A percentile compares a stretch with the other conserved stretches of the same genome.
Conservation (phyloP, 2,888 invertebrate species). For the Amphimallon solstitiale region DNA sequence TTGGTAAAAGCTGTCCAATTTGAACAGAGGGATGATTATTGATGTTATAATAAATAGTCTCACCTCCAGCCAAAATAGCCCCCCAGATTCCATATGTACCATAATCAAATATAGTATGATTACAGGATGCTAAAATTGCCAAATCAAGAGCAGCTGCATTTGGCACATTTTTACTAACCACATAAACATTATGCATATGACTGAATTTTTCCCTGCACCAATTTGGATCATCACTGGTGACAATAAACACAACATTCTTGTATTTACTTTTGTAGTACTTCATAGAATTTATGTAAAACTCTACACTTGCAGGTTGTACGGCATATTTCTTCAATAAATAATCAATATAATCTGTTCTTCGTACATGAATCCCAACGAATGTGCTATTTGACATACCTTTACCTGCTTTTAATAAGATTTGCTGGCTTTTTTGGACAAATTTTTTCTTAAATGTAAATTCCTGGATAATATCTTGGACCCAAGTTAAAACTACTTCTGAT, state of each 20-base stretch:
- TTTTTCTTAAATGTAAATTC: slow-evolving; percentile 67
- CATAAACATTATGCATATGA: slow-evolving; percentile 58
- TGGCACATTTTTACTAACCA: slow-evolving; percentile 58
- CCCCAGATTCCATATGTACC: slow-evolving; percentile 67
- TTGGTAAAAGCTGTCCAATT: slow-evolving; percentile 61
- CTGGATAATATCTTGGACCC: slow-evolving; percentile 68
- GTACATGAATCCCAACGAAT: slow-evolving; percentile 68
- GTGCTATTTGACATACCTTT: slow-evolving; percentile 52
- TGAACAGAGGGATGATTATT: slow-evolving; percentile 60
- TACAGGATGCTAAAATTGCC: slow-evolving; percentile 65
- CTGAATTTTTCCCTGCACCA: slow-evolving; percentile 63
- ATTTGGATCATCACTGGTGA: slow-evolving; percentile 64
- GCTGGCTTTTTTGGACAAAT: slow-evolving; percentile 63
- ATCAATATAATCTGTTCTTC: slow-evolving; percentile 68
- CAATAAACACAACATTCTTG: slow-evolving; percentile 60
- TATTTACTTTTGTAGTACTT: slow-evolving; percentile 61
- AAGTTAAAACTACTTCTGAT: slow-evolving; percentile 67
- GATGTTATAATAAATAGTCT: slow-evolving; percentile 63
- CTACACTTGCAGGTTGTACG: slow-evolving; percentile 59
- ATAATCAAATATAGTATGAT: slow-evolving; percentile 67
- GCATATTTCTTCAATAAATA: slow-evolving; percentile 67
- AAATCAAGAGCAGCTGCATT: slow-evolving; percentile 63
- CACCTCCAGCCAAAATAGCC: slow-evolving; percentile 65
- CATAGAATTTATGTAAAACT: slow-evolving; percentile 63
- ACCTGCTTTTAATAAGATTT: slow-evolving; percentile 58